Conservation (phyloP, 2,888 invertebrate species). For the Drosophila siamana region DNA sequence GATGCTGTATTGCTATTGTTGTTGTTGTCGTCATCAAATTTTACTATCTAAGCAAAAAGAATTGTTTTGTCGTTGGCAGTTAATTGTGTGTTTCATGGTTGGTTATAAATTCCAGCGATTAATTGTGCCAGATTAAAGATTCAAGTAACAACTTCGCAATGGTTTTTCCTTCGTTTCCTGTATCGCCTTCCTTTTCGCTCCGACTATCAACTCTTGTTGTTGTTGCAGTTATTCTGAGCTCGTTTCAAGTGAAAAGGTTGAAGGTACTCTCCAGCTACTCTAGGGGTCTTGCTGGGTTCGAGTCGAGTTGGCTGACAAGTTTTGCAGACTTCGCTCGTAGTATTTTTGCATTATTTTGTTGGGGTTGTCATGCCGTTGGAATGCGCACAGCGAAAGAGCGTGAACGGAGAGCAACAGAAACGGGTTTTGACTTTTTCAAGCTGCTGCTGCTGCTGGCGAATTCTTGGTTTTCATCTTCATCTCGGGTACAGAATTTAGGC, state of each 20-base stretch:
- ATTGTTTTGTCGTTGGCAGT: conserved; percentile 13
- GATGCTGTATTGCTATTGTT: conserved; percentile 24
- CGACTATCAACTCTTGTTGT: conserved; percentile 13
- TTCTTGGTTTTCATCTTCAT: conserved; percentile 49
- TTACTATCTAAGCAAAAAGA: conserved; percentile 10
- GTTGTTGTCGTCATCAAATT: conserved; percentile 2
- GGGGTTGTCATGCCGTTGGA: conserved; percentile 79
- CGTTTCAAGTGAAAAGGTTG: conserved; percentile 65
- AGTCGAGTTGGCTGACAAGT: conserved; percentile 60
- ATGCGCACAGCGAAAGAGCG: conserved; percentile 59
- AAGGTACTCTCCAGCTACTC: conserved; percentile 62
- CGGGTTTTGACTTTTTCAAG: conserved; percentile 59
- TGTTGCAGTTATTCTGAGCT: conserved; percentile 37
- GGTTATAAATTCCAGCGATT: conserved; percentile 67
- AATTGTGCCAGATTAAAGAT: conserved; percentile 69
- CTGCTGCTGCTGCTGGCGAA: conserved; percentile 12
- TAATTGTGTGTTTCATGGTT: conserved; percentile 49
- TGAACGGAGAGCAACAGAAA: conserved; percentile 44
- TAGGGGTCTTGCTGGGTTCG: conserved; percentile 32
- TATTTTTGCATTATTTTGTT: conserved; percentile 43
- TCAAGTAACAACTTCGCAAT: conserved; percentile 30
- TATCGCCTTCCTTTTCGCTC: conserved; percentile 3
- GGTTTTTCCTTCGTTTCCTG: conserved; percentile 24
- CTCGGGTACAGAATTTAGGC: conserved; percentile 66
- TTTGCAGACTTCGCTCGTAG: conserved; percentile 45